Conservation (phyloP, 2,113 vertebrate genomes). For the Opisthocomus hoazin region DNA sequence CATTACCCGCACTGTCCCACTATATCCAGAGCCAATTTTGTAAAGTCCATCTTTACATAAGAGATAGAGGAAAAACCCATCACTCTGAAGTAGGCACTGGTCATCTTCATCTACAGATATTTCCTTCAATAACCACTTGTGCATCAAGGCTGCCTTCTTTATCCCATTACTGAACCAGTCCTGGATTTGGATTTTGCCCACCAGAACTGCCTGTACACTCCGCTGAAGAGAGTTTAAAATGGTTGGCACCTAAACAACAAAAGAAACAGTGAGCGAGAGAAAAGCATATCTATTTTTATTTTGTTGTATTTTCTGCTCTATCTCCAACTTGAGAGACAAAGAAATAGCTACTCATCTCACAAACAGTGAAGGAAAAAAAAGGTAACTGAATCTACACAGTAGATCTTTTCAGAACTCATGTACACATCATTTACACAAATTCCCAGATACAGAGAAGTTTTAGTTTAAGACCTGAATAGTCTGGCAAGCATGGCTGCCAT, state of each 20-base stretch:
- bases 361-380: not conserved
- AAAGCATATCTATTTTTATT: not conserved
- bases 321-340: not conserved
- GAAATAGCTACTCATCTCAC: not conserved
- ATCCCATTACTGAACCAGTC: conserved; percentile 99
- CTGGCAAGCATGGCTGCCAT: conserved; percentile 98
- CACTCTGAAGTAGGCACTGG: conserved; percentile 93
- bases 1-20: conserved; percentile 95
- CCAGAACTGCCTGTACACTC: conserved; percentile 96
- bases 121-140: conserved; percentile 95
- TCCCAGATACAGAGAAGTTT: not conserved
- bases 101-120: conserved; percentile 93
- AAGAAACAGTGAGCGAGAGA: not conserved
- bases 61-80: conserved; percentile 96
- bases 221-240: conserved; percentile 95
- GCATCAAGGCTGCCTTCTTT: conserved; percentile 96
- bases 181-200: conserved; percentile 98
- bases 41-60: conserved; percentile 98
- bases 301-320: not conserved
- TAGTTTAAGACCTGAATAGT: conserved; percentile 87
- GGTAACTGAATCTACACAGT: not conserved
- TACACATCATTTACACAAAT: not conserved
- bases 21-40: conserved; percentile 98
- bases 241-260: conserved; percentile 85
- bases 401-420: not conserved